These are phyloP conservation scores for Acholoe squamosa DNA, from an alignment of 2,888 invertebrate species.

Conservation along the genomic window DNA sequence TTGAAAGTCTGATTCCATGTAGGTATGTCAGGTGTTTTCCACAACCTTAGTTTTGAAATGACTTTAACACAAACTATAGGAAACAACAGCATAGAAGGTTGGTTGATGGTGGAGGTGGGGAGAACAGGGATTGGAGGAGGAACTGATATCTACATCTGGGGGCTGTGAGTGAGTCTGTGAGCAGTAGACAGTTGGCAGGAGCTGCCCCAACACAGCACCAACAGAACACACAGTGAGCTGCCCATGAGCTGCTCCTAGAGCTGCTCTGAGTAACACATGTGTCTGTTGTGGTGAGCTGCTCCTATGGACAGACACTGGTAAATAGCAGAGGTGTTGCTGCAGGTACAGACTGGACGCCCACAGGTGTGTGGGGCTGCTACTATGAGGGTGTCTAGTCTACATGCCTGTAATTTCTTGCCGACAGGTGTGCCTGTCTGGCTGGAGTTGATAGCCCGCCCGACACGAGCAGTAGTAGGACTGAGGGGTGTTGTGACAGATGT, in stretches of 20 bases:
- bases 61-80: neutral
- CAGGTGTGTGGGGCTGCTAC: too few relatives aligned
- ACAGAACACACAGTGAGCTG: too few relatives aligned
- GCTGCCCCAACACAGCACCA: too few relatives aligned
- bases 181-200: too few relatives aligned
- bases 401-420: neutral
- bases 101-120: neutral
- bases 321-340: neutral
- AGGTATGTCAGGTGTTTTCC: neutral
- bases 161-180: too few relatives aligned
- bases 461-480: slow-evolving; percentile 49
- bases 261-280: too few relatives aligned
- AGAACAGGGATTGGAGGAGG: neutral
- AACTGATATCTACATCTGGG: too few relatives aligned
- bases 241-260: too few relatives aligned
- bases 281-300: too few relatives aligned
- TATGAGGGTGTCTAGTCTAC: neutral
- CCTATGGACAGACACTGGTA: neutral
- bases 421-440: slow-evolving; percentile 57
- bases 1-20: too few relatives aligned
- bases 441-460: slow-evolving; percentile 2
- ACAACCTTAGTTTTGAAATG: neutral
- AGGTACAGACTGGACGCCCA: neutral
- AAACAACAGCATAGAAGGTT: neutral
- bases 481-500: slow-evolving; percentile 42